Evolutionary conservation across 2,113 vertebrate species (phyloP).

Genomic region (Odocoileus hemionus): DNA sequence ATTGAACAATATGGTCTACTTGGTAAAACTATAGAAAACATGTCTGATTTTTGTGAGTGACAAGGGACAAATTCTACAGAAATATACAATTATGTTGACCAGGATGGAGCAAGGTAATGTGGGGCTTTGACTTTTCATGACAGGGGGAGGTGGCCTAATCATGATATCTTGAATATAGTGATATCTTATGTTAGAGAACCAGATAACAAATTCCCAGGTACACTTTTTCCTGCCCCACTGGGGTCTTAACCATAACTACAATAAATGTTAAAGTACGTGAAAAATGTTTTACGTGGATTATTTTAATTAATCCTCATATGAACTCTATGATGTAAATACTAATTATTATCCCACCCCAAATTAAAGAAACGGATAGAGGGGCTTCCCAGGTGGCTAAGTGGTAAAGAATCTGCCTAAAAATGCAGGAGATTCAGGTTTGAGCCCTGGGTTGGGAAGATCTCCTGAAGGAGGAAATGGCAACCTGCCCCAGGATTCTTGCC

Average conservation of each 20-base stretch:
- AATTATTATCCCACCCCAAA: neutral
- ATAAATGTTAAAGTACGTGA: neutral
- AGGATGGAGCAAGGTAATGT: neutral
- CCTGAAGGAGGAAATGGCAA: neutral
- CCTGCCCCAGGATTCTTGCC: neutral
- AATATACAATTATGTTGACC: neutral
- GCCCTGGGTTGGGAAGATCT: neutral
- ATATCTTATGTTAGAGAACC: neutral
- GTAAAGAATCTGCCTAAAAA: neutral
- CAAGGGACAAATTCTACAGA: neutral
- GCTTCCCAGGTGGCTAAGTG: neutral
- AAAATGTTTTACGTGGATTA: neutral
- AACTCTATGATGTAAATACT: neutral
- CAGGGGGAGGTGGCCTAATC: neutral
- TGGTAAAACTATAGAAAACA: neutral
- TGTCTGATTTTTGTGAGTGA: neutral
- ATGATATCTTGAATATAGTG: neutral
- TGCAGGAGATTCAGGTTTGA: neutral
- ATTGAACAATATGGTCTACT: neutral
- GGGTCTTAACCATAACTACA: neutral
- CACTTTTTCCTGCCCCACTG: neutral
- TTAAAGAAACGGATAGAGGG: neutral
- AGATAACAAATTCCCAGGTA: neutral
- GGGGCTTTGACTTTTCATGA: neutral
- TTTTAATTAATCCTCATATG: neutral